A percentile compares a stretch with the other conserved stretches of the same genome.
phyloP scores from a whole-genome alignment of 35 echinoderm and acorn worm genomes.

The Eucidaris tribuloides region DNA sequence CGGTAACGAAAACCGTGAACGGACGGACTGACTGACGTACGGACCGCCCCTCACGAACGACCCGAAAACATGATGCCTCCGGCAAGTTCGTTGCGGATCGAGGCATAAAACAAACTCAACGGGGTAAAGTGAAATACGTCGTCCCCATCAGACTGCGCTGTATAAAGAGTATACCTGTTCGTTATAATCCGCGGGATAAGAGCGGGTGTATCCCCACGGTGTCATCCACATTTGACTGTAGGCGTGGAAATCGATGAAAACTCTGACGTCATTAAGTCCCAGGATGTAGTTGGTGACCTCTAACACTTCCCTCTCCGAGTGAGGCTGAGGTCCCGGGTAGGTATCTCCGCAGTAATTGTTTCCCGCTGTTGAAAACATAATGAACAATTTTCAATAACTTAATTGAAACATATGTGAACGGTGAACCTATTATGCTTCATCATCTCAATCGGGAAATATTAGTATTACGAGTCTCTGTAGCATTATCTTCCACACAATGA shows the following conservation, averaged over 20 bases:
- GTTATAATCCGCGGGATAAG: constrained; percentile 23
- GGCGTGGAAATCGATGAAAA: constrained; percentile 66
- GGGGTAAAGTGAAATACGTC: too few species aligned
- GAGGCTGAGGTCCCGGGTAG: background rate
- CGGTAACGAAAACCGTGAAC: too few species aligned
- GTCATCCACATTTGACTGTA: constrained; percentile 79
- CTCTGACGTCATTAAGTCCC: background rate
- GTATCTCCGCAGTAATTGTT: constrained; percentile 22
- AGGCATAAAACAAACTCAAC: too few species aligned
- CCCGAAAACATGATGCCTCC: too few species aligned
- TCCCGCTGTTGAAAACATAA: background rate
- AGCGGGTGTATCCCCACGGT: constrained; percentile 25
- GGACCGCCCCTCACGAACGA: too few species aligned
- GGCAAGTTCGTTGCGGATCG: too few species aligned
- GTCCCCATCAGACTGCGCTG: too few species aligned
- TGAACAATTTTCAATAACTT: background rate
- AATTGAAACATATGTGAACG: too few species aligned
- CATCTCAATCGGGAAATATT: too few species aligned
- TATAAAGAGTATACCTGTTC: too few species aligned
- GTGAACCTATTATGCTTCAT: too few species aligned
- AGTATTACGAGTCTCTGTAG: background rate
- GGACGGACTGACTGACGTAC: too few species aligned
- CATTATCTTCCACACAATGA: background rate
- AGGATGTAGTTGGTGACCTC: constrained; percentile 20
- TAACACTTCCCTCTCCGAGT: constrained; percentile 29